Evolutionary conservation across 2,888 invertebrate genomes (phyloP).

Genomic region (Cristatella mucedo): DNA sequence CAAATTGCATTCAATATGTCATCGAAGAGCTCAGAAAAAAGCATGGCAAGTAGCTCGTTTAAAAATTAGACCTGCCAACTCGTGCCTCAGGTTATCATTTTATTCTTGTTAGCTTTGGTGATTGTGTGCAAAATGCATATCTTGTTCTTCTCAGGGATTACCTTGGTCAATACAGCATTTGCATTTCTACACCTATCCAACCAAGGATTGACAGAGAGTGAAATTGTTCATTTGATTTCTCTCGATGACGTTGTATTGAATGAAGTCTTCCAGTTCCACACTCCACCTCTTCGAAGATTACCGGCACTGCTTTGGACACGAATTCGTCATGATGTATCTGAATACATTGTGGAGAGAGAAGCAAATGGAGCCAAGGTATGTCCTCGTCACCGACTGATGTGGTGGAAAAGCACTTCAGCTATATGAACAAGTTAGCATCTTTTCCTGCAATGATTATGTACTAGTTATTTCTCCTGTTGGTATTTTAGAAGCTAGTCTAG

Average conservation of each 20-base stretch:
- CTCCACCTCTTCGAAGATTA: conserved; percentile 2
- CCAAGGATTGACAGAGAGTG: conserved; percentile 7
- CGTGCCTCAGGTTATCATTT: too few relatives aligned
- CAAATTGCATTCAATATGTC: conserved; percentile 6
- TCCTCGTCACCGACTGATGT: too few relatives aligned
- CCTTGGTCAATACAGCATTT: conserved; percentile 5
- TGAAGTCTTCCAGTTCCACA: conserved; percentile 7
- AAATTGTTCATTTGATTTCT: conserved; percentile 3
- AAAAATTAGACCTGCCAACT: too few relatives aligned
- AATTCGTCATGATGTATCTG: conserved; percentile 1
- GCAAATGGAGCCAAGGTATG: conserved; percentile 7
- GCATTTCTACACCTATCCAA: conserved; percentile 7
- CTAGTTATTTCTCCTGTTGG: too few relatives aligned
- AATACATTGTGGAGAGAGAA: conserved; percentile 5
- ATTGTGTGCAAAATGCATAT: too few relatives aligned
- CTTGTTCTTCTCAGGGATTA: not conserved
- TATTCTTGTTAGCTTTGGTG: not conserved
- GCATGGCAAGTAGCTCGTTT: conserved; percentile 17
- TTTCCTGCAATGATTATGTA: too few relatives aligned
- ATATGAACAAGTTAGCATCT: too few relatives aligned
- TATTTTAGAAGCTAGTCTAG: too few relatives aligned
- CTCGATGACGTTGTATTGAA: conserved; percentile 7
- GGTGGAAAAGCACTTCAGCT: too few relatives aligned
- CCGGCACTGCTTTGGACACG: conserved; percentile 7
- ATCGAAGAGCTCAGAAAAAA: conserved; percentile 3